Percentiles rank a stretch among this genome's conserved stretches.
These are phyloP conservation scores for Sebastes diaconus DNA, from an alignment of 2,797 vertebrate species.

Conservation along the genomic window DNA sequence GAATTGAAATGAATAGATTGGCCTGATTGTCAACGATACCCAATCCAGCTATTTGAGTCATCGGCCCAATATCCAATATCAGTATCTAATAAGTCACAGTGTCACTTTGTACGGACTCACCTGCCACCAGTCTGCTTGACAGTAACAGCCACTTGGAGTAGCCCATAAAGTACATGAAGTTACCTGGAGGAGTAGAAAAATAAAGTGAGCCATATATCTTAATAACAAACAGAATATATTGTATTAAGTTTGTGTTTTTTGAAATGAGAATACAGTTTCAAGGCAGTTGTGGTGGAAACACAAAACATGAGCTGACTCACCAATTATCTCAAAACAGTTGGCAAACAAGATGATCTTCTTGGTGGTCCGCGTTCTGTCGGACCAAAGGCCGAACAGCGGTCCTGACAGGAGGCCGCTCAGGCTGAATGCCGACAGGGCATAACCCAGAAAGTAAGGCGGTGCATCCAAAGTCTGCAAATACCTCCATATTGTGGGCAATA, in stretches of 20 bases:
- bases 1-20: background rate
- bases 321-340: conserved; percentile 86
- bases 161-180: conserved; percentile 89
- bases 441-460: conserved; percentile 85
- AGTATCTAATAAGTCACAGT: background rate
- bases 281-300: background rate
- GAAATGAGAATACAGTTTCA: background rate
- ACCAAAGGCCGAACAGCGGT: conserved; percentile 85
- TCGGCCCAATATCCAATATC: too few species aligned
- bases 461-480: conserved; percentile 86
- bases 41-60: too few species aligned
- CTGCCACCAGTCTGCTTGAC: conserved; percentile 87
- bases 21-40: background rate
- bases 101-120: conserved; percentile 59
- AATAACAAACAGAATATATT: too few species aligned
- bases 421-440: conserved; percentile 87
- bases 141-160: conserved; percentile 88
- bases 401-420: conserved; percentile 85
- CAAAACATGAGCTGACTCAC: conserved; percentile 60
- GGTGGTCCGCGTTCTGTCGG: conserved; percentile 81
- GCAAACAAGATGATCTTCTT: conserved; percentile 87
- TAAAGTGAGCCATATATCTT: background rate
- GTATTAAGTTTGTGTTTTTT: background rate
- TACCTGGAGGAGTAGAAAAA: conserved; percentile 74
- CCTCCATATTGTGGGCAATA: conserved; percentile 88